phyloP scores from a whole-genome alignment of 2,113 vertebrate species.

The Calyptomena viridis region DNA sequence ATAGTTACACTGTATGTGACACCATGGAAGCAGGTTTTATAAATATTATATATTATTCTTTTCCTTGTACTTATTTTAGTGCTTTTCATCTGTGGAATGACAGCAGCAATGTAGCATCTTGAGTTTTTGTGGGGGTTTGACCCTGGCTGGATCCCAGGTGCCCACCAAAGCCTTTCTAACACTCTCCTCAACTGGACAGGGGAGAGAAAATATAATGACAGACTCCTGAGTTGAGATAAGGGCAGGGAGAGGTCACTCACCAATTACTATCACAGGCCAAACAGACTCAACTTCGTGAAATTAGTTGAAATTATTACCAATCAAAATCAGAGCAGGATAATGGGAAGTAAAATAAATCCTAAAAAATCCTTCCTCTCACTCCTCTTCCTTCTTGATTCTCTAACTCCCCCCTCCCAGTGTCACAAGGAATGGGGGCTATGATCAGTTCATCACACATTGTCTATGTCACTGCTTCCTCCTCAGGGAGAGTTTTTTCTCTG shows the following conservation, averaged over 20 bases:
- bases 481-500: background rate
- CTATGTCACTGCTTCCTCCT: background rate
- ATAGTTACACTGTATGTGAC: background rate
- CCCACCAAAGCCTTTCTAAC: background rate
- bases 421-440: background rate
- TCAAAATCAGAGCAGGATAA: background rate
- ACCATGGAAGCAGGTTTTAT: background rate
- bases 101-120: background rate
- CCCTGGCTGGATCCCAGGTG: background rate
- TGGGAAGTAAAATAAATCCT: background rate
- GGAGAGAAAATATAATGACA: background rate
- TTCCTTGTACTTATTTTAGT: background rate
- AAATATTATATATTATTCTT: background rate
- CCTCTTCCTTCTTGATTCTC: background rate
- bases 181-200: background rate
- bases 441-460: background rate
- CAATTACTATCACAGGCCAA: background rate
- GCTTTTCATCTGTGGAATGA: background rate
- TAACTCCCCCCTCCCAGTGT: background rate
- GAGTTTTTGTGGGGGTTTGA: background rate
- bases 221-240: background rate
- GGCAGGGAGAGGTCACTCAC: background rate
- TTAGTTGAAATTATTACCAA: background rate
- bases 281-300: background rate
- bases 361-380: background rate